phyloP scores from a whole-genome alignment of 2,888 invertebrate species.

The Liposcelis brunnea region DNA sequence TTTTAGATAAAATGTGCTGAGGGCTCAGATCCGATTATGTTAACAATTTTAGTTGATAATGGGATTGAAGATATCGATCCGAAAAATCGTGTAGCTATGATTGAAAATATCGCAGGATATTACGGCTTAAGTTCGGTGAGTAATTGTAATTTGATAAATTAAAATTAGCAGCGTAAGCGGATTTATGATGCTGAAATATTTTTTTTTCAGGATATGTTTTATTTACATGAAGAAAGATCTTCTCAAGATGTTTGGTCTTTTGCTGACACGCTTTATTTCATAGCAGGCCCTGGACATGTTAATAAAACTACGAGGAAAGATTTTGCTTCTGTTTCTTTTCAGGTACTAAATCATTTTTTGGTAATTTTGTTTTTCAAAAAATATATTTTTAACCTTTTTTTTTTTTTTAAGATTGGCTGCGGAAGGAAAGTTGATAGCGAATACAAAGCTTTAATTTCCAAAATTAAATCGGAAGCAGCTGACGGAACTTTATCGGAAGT shows the following conservation, averaged over 20 bases:
- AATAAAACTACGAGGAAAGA: slow-evolving; percentile 28
- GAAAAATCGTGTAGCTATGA: slow-evolving; percentile 42
- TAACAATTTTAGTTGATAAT: slow-evolving; percentile 49
- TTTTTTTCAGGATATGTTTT: slow-evolving; percentile 32
- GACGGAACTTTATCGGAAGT: slow-evolving; percentile 55
- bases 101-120: slow-evolving; percentile 53
- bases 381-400: background rate
- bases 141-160: background rate
- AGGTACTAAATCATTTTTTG: slow-evolving; percentile 8
- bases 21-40: slow-evolving; percentile 36
- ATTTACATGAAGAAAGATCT: slow-evolving; percentile 29
- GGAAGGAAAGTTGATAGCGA: slow-evolving; percentile 49
- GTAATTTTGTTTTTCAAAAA: too few relatives aligned
- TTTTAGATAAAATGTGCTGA: slow-evolving; percentile 26
- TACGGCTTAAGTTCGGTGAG: slow-evolving; percentile 46
- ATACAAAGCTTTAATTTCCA: slow-evolving; percentile 45
- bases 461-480: slow-evolving; percentile 46
- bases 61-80: slow-evolving; percentile 44
- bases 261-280: slow-evolving; percentile 28
- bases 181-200: slow-evolving; percentile 4
- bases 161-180: slow-evolving; percentile 3
- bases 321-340: slow-evolving; percentile 21
- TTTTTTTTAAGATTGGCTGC: slow-evolving; percentile 48
- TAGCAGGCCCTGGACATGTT: slow-evolving; percentile 35
- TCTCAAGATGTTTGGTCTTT: slow-evolving; percentile 27